A percentile compares a stretch with the other conserved stretches of the same genome.
These are phyloP conservation scores for Heliopora coerulea DNA, from an alignment of 92 coral and sea anemone genomes.

Conservation along the genomic window DNA sequence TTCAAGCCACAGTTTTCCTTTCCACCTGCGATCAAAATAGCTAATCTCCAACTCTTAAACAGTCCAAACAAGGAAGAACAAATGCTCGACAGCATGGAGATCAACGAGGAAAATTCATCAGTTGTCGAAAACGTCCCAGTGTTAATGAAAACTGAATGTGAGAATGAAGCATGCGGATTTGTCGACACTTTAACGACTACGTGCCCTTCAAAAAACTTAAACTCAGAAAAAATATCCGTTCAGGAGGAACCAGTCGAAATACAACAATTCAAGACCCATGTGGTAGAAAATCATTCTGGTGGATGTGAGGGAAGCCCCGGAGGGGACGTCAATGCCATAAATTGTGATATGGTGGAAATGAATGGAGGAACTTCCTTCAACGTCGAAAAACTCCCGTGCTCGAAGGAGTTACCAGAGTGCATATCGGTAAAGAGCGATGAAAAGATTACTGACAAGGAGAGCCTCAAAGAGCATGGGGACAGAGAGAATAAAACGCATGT, in stretches of 20 bases:
- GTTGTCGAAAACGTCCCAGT: neutral
- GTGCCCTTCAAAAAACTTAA: too few species aligned
- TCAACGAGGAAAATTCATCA: neutral
- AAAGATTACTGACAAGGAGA: neutral
- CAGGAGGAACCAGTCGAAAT: neutral
- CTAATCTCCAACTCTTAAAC: neutral
- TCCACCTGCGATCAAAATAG: slow-evolving; percentile 25
- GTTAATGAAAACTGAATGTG: neutral
- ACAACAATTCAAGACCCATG: neutral
- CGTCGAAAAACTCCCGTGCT: neutral
- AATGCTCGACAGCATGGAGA: neutral
- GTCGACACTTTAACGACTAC: neutral
- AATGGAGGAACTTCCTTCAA: neutral
- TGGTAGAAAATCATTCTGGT: neutral
- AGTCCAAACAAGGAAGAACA: slow-evolving; percentile 1
- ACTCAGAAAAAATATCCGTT: neutral
- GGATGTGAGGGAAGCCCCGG: neutral
- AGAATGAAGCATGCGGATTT: neutral
- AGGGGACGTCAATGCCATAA: neutral
- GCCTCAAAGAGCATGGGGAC: neutral
- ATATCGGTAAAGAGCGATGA: neutral
- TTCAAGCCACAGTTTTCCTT: slow-evolving; percentile 28
- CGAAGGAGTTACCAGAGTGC: too few species aligned
- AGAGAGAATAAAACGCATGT: neutral
- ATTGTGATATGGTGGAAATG: neutral